phyloP scores from a whole-genome alignment of 2,113 vertebrate species.

The Otocyon megalotis region DNA sequence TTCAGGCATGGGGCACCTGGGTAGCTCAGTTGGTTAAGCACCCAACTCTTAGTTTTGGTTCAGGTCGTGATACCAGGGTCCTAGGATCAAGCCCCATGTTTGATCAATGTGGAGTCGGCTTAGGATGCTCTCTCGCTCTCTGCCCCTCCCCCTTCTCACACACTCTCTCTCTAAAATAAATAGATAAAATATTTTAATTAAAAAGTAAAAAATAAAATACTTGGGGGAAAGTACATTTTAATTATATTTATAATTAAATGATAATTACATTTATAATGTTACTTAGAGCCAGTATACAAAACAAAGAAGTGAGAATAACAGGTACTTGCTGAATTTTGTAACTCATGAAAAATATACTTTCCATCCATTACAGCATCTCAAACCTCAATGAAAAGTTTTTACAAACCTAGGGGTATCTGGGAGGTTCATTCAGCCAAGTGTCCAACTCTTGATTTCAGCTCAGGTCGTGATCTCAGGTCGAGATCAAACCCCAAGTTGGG shows the following conservation, averaged over 20 bases:
- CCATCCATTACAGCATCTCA: constrained; percentile 12
- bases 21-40: too few species aligned
- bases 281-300: not conserved
- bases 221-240: not conserved
- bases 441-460: not conserved
- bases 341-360: constrained; percentile 5
- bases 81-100: not conserved
- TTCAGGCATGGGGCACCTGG: not conserved
- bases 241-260: constrained; percentile 43
- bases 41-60: not conserved
- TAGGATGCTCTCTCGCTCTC: not conserved
- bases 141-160: not conserved
- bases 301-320: constrained; percentile 10
- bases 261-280: constrained; percentile 53
- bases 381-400: constrained; percentile 27
- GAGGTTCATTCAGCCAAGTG: not conserved
- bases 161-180: not conserved
- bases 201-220: not conserved
- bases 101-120: not conserved
- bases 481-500: too few species aligned
- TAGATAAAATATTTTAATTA: not conserved
- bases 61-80: not conserved
- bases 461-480: not conserved
- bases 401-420: not conserved
- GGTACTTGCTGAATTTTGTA: constrained; percentile 38